These are phyloP conservation scores for Cyphomyrus plagiostoma DNA, from an alignment of 2,113 vertebrate species.

Conservation along the genomic window DNA sequence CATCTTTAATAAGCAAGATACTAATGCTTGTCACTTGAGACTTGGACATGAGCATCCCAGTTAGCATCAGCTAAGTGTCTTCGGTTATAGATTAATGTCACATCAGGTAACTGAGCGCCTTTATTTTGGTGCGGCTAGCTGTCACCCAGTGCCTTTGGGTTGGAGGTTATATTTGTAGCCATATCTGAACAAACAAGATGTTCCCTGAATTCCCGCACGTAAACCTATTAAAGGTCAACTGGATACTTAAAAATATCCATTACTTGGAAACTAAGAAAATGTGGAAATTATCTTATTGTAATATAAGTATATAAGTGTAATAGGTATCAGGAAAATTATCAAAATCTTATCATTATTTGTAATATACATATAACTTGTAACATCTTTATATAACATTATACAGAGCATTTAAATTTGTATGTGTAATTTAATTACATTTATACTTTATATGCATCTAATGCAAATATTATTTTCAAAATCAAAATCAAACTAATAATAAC, in stretches of 20 bases:
- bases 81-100: not conserved
- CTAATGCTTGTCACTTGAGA: not conserved
- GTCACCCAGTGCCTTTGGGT: not conserved
- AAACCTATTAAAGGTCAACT: not conserved
- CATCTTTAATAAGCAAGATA: not conserved
- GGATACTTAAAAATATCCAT: not conserved
- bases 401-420: not conserved
- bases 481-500: not conserved
- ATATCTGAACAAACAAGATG: not conserved
- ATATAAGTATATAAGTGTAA: not conserved
- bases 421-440: not conserved
- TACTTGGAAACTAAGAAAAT: not conserved
- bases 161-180: not conserved
- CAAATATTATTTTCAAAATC: not conserved
- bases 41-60: not conserved
- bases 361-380: not conserved
- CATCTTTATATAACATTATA: not conserved
- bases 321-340: not conserved
- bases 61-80: not conserved
- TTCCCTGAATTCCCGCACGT: not conserved
- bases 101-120: not conserved
- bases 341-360: not conserved
- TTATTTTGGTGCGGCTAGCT: not conserved
- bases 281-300: not conserved
- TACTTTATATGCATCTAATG: not conserved